A percentile compares a stretch with the other conserved stretches of the same genome.
Conservation (phyloP, 2,113 vertebrate genomes). For the Podilymbus podiceps region DNA sequence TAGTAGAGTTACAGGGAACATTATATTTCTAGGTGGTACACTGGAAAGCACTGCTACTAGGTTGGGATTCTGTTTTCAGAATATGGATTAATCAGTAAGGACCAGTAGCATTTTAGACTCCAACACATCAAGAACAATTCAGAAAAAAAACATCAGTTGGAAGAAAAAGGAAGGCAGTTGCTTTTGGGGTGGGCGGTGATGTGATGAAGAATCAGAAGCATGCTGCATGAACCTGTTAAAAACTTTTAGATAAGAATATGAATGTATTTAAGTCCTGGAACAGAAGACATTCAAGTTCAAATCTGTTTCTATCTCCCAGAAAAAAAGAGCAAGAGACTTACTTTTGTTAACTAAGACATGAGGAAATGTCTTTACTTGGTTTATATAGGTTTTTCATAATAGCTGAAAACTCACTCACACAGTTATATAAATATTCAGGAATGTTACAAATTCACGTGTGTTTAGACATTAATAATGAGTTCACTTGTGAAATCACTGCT, state of each 20-base stretch:
- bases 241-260: not conserved
- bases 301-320: not conserved
- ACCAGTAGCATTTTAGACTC: not conserved
- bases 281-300: not conserved
- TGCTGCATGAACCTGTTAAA: not conserved
- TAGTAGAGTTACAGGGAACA: not conserved
- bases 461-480: not conserved
- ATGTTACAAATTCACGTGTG: not conserved
- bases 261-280: not conserved
- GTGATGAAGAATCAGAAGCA: not conserved
- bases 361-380: not conserved
- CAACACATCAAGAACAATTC: not conserved
- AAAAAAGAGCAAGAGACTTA: not conserved
- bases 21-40: not conserved
- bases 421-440: not conserved
- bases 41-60: not conserved
- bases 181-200: not conserved
- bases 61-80: not conserved
- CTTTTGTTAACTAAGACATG: not conserved
- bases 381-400: not conserved
- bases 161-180: not conserved
- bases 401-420: not conserved
- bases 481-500: not conserved
- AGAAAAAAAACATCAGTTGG: not conserved
- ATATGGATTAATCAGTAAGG: not conserved